Base-by-base conservation (phyloP, 1,140 invertebrate genomes). In the Ceratosolen fusciceps region DNA sequence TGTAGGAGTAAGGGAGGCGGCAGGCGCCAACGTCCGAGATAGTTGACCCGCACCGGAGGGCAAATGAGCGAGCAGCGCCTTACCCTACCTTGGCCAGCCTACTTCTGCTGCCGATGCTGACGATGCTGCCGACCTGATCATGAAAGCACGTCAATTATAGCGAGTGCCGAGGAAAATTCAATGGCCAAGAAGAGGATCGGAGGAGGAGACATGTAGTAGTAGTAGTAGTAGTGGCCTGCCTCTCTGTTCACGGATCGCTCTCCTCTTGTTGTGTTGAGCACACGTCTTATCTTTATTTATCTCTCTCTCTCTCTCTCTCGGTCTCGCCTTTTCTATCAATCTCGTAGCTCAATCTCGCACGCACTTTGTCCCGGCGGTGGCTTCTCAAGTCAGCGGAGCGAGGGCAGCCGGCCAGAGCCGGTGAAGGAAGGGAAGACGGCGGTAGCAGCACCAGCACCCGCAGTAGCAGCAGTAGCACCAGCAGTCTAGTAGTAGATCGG, bases 381-480 rank as follows among this genome's bases (percentile, higher is more conserved):
- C 37, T 73, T 54, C 71, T 74, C 71, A 43, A 60, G 52, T 62
- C 43, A 74, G 72, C 77, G 77, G 49, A 74, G 71, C 77, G 77
- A 74, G 77, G 71, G 72, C 77, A 79, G 29, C 70, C 34, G 58
- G 70, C 70, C 71, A 54, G 67, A 52, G 56, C 39, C 58, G 31
- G 47, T 19, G 67, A n/a, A 43, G 67, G 76, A 77, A 43, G 67
- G 67, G 76, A 60, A 70, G 47, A 65, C 47, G 54, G 62, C 49
- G 65, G 19, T n/a, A n/a, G n/a, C n/a, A n/a, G n/a, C n/a, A n/a
- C n/a, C n/a, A n/a, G n/a, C n/a, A n/a, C n/a, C n/a, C n/a, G n/a
- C n/a, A n/a, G n/a, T n/a, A n/a, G n/a, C n/a, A n/a, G n/a, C n/a
- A n/a, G n/a, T n/a, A n/a, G n/a, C n/a, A n/a, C n/a, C n/a, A n/a